phyloP scores from a whole-genome alignment of 1,140 invertebrate genomes.

The Scylla paramamosain region DNA sequence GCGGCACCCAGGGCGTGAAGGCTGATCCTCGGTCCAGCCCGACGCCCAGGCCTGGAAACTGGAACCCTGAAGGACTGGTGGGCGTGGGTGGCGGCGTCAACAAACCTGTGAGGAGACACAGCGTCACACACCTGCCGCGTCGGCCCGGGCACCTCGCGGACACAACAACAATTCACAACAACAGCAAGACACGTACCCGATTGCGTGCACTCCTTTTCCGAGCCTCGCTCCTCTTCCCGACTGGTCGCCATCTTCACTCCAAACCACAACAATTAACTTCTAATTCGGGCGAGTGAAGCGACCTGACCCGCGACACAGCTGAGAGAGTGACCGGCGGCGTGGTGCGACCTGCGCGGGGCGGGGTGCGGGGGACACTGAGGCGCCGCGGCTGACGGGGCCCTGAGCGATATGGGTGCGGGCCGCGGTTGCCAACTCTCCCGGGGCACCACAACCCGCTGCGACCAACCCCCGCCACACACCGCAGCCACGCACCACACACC shows the following conservation, averaged over 20 bases:
- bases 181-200: conserved; percentile 55
- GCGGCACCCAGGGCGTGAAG: conserved; percentile 68
- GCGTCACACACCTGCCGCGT: conserved; percentile 51
- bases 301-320: neutral
- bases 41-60: conserved; percentile 66
- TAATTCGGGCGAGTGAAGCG: neutral
- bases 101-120: conserved; percentile 62
- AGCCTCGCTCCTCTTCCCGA: conserved; percentile 56
- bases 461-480: neutral
- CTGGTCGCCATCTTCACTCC: conserved; percentile 58
- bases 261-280: conserved; percentile 36
- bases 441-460: neutral
- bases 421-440: conserved; percentile 32
- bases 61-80: conserved; percentile 69
- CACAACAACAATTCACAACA: neutral
- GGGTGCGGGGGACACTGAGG: conserved; percentile 60
- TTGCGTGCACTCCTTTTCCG: conserved; percentile 64
- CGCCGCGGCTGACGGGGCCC: neutral
- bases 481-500: neutral
- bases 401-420: conserved; percentile 8
- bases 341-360: neutral
- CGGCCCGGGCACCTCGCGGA: neutral
- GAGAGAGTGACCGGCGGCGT: neutral
- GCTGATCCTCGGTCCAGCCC: conserved; percentile 61
- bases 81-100: conserved; percentile 70